phyloP scores from a whole-genome alignment of 2,797 vertebrate genomes.

The Masticophis lateralis region DNA sequence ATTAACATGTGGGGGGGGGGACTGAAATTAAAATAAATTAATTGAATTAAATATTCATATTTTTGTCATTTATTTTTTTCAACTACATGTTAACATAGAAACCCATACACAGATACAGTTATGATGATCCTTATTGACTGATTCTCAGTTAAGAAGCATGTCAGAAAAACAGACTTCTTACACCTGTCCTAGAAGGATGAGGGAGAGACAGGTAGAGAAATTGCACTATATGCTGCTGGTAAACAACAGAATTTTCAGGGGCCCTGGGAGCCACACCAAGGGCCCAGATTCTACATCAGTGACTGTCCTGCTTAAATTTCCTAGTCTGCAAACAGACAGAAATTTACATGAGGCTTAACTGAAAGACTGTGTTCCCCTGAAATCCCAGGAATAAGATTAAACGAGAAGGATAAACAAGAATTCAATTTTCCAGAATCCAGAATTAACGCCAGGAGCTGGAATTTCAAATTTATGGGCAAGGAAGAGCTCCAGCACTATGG shows the following conservation, averaged over 20 bases:
- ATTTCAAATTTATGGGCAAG: neutral
- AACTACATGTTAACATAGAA: neutral
- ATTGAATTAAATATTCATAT: neutral
- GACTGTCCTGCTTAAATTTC: neutral
- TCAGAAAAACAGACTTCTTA: neutral
- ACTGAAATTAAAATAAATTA: neutral
- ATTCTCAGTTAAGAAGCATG: neutral
- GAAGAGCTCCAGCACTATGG: neutral
- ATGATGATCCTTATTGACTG: neutral
- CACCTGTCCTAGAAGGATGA: neutral
- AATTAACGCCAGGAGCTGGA: neutral
- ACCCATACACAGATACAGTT: neutral
- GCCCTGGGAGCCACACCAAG: neutral
- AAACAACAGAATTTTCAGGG: neutral
- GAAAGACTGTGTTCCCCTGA: neutral
- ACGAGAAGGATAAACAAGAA: neutral
- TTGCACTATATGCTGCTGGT: neutral
- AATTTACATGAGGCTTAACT: neutral
- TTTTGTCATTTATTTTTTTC: neutral
- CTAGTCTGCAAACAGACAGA: neutral
- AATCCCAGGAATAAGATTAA: neutral
- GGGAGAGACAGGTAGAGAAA: neutral
- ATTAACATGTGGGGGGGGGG: neutral
- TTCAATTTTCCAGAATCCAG: neutral
- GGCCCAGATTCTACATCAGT: neutral